A percentile compares a stretch with the other conserved stretches of the same genome.
These are phyloP conservation scores for Pantherophis alleghaniensis DNA, from an alignment of 2,797 vertebrate genomes.

Conservation along the genomic window DNA sequence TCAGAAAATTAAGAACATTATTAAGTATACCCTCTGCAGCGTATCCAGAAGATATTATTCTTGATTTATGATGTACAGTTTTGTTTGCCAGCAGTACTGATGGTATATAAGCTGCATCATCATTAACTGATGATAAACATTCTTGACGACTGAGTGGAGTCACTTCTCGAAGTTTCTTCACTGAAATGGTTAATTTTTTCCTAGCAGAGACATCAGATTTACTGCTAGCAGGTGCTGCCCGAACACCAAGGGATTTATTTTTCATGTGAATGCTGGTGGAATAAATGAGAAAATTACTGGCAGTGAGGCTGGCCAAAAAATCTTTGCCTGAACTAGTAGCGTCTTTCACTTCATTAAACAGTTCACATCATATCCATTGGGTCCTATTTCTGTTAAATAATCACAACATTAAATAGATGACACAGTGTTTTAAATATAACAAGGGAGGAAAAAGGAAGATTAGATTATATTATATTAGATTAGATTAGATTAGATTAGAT, in stretches of 20 bases:
- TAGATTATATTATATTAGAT: no score
- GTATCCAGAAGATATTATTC: not conserved
- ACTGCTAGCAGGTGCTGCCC: not conserved
- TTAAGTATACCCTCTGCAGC: constrained; percentile 51
- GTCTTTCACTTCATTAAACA: constrained; percentile 24
- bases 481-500: no score
- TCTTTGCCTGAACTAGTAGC: constrained; percentile 29
- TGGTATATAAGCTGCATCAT: constrained; percentile 5
- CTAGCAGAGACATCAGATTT: not conserved
- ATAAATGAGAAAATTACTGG: constrained; percentile 68
- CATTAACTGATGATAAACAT: not conserved
- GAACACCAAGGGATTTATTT: rapidly evolving
- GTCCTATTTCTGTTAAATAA: not conserved
- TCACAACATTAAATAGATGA: not conserved
- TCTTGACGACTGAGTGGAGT: constrained; percentile 26
- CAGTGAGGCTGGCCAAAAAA: constrained; percentile 61
- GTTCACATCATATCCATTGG: not conserved
- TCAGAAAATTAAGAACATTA: not conserved
- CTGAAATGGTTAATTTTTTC: constrained; percentile 47
- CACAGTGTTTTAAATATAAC: not conserved
- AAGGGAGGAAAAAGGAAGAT: not conserved
- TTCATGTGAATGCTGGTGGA: constrained; percentile 55
- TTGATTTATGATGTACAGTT: not conserved
- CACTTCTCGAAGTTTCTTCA: constrained; percentile 63
- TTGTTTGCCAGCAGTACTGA: constrained; percentile 49